These are phyloP conservation scores for Euplagia quadripunctaria DNA, from an alignment of 2,888 invertebrate species.

Conservation along the genomic window DNA sequence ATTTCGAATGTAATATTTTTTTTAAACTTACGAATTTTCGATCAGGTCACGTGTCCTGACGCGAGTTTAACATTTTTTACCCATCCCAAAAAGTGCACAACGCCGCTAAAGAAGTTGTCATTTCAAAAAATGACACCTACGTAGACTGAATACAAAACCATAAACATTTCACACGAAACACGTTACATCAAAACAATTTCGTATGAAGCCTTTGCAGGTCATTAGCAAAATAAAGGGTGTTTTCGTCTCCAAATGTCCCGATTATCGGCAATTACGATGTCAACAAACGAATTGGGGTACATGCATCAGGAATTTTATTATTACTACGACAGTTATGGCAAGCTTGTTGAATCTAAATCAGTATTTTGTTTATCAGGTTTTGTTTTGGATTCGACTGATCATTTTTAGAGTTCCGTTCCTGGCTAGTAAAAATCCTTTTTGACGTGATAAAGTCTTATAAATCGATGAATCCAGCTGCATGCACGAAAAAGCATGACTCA, in stretches of 20 bases:
- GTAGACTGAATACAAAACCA: constrained; percentile 13
- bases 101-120: no score
- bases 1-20: no score
- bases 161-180: constrained; percentile 11
- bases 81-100: no score
- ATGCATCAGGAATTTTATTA: constrained; percentile 31
- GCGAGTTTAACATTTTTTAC: no score
- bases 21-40: no score
- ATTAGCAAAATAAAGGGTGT: constrained; percentile 47
- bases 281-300: constrained; percentile 16
- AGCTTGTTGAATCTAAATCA: constrained; percentile 4
- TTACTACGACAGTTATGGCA: constrained; percentile 28
- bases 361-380: neutral
- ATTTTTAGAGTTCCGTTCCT: neutral
- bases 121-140: constrained; percentile 11
- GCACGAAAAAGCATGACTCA: no score
- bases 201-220: constrained; percentile 17
- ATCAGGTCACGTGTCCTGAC: no score
- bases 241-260: constrained; percentile 22
- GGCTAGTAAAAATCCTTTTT: neutral
- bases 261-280: constrained; percentile 34
- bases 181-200: constrained; percentile 15
- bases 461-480: no score
- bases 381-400: neutral
- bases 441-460: no score